These are phyloP conservation scores for Lasioglossum lativentre DNA, from an alignment of 2,888 invertebrate genomes.

Conservation along the genomic window DNA sequence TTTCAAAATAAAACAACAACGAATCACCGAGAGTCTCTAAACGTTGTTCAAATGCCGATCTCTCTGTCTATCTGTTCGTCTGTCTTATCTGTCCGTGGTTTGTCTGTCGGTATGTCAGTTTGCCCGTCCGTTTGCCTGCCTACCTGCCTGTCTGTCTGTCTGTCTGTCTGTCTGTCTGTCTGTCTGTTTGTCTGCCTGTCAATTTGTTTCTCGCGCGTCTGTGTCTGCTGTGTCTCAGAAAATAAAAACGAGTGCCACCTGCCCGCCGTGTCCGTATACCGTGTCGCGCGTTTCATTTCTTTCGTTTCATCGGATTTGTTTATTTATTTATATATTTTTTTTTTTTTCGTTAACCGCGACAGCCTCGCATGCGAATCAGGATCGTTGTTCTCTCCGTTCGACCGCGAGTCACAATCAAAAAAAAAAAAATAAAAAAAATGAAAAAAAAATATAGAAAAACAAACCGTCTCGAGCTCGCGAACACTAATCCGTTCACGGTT, in stretches of 20 bases:
- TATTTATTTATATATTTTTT: too few relatives aligned
- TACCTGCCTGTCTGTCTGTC: too few relatives aligned
- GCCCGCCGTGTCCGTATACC: conserved; percentile 61
- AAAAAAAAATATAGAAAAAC: background rate
- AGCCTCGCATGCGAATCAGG: background rate
- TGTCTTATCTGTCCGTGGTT: conserved; percentile 76
- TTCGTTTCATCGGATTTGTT: background rate
- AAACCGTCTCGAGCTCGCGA: background rate
- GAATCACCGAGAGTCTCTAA: conserved; percentile 76
- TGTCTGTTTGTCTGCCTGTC: conserved; percentile 31
- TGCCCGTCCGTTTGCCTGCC: conserved; percentile 11
- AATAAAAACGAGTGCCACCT: conserved; percentile 69
- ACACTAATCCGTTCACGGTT: background rate
- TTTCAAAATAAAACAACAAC: conserved; percentile 80
- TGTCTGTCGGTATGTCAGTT: conserved; percentile 65
- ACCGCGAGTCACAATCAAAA: background rate
- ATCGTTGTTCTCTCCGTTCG: background rate
- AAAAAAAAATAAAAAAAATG: background rate
- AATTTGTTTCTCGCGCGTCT: conserved; percentile 66
- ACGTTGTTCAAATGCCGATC: conserved; percentile 74
- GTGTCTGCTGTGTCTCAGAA: conserved; percentile 64
- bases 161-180: conserved; percentile 72
- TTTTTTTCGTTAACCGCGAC: conserved; percentile 36
- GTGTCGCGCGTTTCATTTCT: conserved; percentile 27
- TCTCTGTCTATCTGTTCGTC: conserved; percentile 77